phyloP scores from a whole-genome alignment of 2,113 vertebrate species.

The Hassar affinis region DNA sequence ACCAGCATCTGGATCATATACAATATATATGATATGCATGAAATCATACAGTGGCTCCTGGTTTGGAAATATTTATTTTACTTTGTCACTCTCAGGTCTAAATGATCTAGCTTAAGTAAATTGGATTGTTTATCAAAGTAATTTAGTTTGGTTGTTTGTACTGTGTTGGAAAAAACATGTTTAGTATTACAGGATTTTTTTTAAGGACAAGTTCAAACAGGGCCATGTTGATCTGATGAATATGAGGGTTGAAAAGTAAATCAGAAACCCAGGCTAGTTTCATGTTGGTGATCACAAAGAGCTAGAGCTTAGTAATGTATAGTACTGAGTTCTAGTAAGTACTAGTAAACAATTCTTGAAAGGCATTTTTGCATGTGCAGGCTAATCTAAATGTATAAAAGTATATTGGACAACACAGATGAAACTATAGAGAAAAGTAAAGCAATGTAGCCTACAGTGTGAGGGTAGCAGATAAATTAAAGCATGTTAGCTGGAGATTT shows the following conservation, averaged over 20 bases:
- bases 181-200: neutral
- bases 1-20: neutral
- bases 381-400: neutral
- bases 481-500: slow-evolving; percentile 7
- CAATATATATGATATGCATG: neutral
- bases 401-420: neutral
- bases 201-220: neutral
- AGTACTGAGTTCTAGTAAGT: no score
- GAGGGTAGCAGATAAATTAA: neutral
- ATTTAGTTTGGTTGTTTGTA: neutral
- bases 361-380: neutral
- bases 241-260: neutral
- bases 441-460: neutral
- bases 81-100: neutral
- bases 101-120: neutral
- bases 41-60: neutral
- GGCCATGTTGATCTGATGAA: neutral
- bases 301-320: neutral
- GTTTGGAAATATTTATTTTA: neutral
- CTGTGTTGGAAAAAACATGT: neutral
- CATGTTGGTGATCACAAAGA: neutral
- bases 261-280: neutral
- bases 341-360: neutral
- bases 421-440: neutral
- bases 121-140: neutral